Evolutionary conservation across 2,888 invertebrate genomes (phyloP).

Genomic region (Stenodema calcarata): DNA sequence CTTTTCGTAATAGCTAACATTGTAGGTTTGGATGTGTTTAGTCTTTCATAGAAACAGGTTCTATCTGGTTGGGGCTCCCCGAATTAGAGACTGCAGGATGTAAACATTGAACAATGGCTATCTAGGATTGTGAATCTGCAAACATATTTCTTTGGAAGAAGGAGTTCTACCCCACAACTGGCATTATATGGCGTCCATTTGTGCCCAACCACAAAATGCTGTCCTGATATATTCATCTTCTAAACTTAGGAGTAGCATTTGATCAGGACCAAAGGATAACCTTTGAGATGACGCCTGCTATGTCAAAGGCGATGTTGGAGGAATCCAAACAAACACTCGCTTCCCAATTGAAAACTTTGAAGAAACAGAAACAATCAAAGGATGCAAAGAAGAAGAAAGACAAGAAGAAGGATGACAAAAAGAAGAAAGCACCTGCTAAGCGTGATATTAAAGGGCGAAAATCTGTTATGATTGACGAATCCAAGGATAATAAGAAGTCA

Average conservation of each 20-base stretch:
- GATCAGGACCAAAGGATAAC: constrained; percentile 31
- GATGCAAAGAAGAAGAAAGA: neutral
- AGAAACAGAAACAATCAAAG: constrained; percentile 1
- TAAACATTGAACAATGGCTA: no score
- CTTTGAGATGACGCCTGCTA: constrained; percentile 25
- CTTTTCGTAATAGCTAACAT: no score
- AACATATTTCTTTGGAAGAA: no score
- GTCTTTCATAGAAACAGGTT: no score
- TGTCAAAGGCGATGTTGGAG: constrained; percentile 31
- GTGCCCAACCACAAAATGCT: no score
- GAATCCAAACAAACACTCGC: constrained; percentile 31
- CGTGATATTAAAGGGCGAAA: neutral
- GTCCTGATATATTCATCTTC: neutral
- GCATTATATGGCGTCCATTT: no score
- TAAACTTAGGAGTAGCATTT: constrained; percentile 1
- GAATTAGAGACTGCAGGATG: no score
- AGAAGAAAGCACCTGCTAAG: neutral
- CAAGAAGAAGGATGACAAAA: neutral
- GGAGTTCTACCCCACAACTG: no score
- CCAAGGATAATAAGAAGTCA: neutral
- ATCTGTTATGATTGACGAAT: neutral
- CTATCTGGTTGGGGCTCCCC: no score
- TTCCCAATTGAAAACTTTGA: constrained; percentile 21
- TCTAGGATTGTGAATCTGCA: no score
- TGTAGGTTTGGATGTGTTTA: no score